Evolutionary conservation across 2,113 vertebrate genomes (phyloP), one percentile per base, ranked within the genome.

Genomic region (Anarrhichthys ocellatus): DNA sequence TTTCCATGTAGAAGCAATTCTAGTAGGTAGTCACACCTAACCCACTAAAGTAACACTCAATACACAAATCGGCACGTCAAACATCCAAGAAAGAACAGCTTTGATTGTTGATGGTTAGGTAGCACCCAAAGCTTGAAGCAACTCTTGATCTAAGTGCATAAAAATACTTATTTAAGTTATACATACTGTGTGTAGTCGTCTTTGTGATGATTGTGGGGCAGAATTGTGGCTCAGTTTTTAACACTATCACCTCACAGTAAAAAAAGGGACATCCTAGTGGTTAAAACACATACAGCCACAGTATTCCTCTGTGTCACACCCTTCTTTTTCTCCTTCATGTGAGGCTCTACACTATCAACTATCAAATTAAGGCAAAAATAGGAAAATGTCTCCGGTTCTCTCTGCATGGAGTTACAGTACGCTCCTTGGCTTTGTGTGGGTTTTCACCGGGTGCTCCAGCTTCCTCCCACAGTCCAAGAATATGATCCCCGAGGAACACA

Each of bases 401-500:
- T 42, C 18, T 48, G 50, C 18, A 13, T 44, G 52, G 42, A 20
- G 46, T 74, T 27, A 40, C 20, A 15, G 3, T 70, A 38, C 44
- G 76, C 80, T 76, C 18, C 27, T 4, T 11, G 46, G 58, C 20
- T 54, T 56, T 70, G 66, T 58, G 66, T 46, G 56, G 65, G 73
- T 76, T 70, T 75, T 65, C 14, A 7, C 54, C 40, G 34, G 27
- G n/a, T 71, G 62, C 27, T 69, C 66, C 54, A 78, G 72, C 56
- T 76, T 76, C 61, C 52, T 62, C 72, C 76, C 67, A 75, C 80
- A 13, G 63, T 66, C 52, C 22, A 50, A 52, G 42, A 79, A 62
- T 17, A 52, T 38, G 65, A 59, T 73, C 52, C 52, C 70, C 10
- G 2, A 66, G 27, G 34, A 62, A 61, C 70, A 58, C 42, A 78